These are phyloP conservation scores for Drosophila kurseongensis DNA, from an alignment of 1,140 invertebrate genomes.

Conservation along the genomic window DNA sequence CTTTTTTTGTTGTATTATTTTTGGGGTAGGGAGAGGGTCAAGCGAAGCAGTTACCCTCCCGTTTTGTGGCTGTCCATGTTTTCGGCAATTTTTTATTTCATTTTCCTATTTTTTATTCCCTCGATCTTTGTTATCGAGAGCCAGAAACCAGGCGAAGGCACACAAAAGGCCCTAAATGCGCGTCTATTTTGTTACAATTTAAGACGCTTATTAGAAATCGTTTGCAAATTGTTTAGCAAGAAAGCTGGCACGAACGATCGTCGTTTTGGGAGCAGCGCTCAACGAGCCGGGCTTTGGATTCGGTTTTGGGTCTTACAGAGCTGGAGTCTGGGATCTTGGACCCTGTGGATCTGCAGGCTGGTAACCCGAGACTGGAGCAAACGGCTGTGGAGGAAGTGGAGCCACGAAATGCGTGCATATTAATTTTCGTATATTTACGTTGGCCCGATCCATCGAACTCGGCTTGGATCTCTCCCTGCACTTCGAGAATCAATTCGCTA, in stretches of 20 bases:
- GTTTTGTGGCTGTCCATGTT: constrained; percentile 48
- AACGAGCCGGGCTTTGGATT: constrained; percentile 14
- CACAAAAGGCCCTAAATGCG: constrained; percentile 80
- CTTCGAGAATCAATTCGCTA: not conserved
- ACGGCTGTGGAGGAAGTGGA: constrained; percentile 38
- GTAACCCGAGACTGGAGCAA: constrained; percentile 48
- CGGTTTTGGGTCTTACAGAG: not conserved
- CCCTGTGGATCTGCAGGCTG: constrained; percentile 26
- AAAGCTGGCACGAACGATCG: constrained; percentile 69
- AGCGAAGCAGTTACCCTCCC: constrained; percentile 55
- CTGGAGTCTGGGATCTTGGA: constrained; percentile 10
- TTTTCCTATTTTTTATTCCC: constrained; percentile 25
- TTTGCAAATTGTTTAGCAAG: constrained; percentile 81
- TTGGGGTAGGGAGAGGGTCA: constrained; percentile 30
- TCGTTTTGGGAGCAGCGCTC: constrained; percentile 40
- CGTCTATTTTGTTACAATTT: constrained; percentile 83
- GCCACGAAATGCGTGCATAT: constrained; percentile 81
- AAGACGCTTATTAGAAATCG: constrained; percentile 83
- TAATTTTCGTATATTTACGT: constrained; percentile 75
- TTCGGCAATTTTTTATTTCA: constrained; percentile 37
- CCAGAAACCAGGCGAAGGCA: constrained; percentile 27
- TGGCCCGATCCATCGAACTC: constrained; percentile 41
- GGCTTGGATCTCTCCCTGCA: constrained; percentile 27
- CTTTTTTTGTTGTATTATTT: constrained; percentile 14
- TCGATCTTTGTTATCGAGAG: constrained; percentile 61